These are phyloP conservation scores for Monochamus alternatus DNA, from an alignment of 2,888 invertebrate species.

Conservation along the genomic window DNA sequence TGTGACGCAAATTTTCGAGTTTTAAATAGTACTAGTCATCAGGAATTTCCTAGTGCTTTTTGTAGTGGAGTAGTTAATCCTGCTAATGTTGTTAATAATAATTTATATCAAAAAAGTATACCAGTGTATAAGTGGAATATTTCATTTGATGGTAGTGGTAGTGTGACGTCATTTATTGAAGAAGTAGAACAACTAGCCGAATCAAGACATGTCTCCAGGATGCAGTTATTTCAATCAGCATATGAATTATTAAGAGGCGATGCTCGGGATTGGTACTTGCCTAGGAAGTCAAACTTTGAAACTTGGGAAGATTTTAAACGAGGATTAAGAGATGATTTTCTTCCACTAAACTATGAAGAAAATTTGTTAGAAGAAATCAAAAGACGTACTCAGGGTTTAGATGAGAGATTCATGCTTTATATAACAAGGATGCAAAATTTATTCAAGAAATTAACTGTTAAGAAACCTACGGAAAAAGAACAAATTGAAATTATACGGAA, in stretches of 20 bases:
- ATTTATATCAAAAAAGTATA: not conserved
- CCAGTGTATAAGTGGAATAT: conserved; percentile 7
- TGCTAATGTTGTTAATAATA: no score
- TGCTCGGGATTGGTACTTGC: conserved; percentile 33
- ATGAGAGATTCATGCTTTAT: conserved; percentile 47
- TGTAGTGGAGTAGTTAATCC: not conserved
- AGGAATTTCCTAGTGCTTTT: no score
- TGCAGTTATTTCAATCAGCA: conserved; percentile 19
- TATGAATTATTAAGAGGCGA: conserved; percentile 29
- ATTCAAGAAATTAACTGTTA: not conserved
- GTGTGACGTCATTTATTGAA: conserved; percentile 30
- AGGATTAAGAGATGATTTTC: conserved; percentile 40
- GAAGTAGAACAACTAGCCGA: conserved; percentile 29
- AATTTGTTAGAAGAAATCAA: conserved; percentile 50
- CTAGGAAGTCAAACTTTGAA: conserved; percentile 3
- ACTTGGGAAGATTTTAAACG: conserved; percentile 33
- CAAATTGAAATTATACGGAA: not conserved
- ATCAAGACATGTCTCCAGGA: not conserved
- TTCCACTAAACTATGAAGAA: conserved; percentile 49
- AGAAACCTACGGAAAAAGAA: not conserved
- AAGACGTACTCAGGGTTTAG: conserved; percentile 45
- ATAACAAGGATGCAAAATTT: conserved; percentile 47
- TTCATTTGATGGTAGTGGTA: conserved; percentile 15
- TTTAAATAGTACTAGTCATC: no score
- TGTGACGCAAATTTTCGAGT: no score